Conservation (phyloP, 1,140 invertebrate species). For the Oscheius sp. region DNA sequence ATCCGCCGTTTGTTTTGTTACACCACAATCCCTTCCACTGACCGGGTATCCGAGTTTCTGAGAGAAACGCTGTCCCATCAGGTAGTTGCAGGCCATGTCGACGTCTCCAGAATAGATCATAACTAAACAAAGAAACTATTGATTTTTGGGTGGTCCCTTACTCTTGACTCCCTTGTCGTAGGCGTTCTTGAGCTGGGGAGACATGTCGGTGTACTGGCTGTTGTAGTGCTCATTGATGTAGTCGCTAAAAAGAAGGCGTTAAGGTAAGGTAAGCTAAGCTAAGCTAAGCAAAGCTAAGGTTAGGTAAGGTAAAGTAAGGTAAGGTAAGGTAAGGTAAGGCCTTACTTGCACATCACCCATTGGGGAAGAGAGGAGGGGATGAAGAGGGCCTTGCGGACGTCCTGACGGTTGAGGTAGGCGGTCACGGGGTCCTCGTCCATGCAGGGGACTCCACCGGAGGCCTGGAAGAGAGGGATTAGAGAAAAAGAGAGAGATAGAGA, state of each 20-base stretch:
- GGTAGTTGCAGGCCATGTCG: slow-evolving; percentile 66
- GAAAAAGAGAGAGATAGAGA: too few relatives aligned
- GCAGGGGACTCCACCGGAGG: slow-evolving; percentile 28
- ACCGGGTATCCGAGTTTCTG: slow-evolving; percentile 35
- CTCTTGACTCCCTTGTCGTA: slow-evolving; percentile 35
- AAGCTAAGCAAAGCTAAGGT: background rate
- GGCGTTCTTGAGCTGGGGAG: slow-evolving; percentile 30
- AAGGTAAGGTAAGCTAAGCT: background rate
- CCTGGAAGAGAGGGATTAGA: slow-evolving; percentile 10
- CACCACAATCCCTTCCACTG: background rate
- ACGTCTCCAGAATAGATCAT: slow-evolving; percentile 67
- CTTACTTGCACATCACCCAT: slow-evolving; percentile 38
- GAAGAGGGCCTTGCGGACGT: slow-evolving; percentile 35
- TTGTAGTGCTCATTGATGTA: slow-evolving; percentile 33
- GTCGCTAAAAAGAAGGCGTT: slow-evolving; percentile 17
- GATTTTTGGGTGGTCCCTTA: too few relatives aligned
- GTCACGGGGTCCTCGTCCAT: slow-evolving; percentile 40
- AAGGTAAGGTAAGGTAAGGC: too few relatives aligned
- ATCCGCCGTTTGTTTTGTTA: background rate
- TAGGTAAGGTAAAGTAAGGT: too few relatives aligned
- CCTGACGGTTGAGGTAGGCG: slow-evolving; percentile 32
- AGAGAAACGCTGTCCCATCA: slow-evolving; percentile 51
- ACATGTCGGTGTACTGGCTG: slow-evolving; percentile 31
- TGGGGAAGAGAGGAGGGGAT: slow-evolving; percentile 27
- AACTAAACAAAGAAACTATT: too few relatives aligned